phyloP scores from a whole-genome alignment of 2,888 invertebrate genomes.

The Papilio gigon region DNA sequence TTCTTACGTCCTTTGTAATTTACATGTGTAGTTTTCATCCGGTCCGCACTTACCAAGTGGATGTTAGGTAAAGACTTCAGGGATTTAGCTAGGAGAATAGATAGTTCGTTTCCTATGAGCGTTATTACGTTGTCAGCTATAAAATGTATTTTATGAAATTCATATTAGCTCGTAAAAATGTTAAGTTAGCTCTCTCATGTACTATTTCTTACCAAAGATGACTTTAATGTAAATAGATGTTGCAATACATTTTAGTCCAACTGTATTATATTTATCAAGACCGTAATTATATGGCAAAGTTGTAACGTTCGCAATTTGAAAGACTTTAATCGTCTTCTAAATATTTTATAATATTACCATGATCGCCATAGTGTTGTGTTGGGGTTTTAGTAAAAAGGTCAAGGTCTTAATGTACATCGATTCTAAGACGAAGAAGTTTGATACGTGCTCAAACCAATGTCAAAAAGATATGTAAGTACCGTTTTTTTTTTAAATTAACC shows the following conservation, averaged over 20 bases:
- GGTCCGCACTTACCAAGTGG: conserved; percentile 18
- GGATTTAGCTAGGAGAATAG: conserved; percentile 31
- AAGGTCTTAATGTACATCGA: too few species aligned
- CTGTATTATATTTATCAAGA: too few species aligned
- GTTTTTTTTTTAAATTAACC: too few species aligned
- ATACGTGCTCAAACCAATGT: not conserved
- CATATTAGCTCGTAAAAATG: conserved; percentile 4
- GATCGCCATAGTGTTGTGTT: too few species aligned
- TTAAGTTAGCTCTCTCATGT: not conserved
- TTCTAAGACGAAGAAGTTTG: too few species aligned
- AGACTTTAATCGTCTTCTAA: too few species aligned
- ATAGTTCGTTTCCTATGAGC: conserved; percentile 24
- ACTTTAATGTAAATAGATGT: not conserved
- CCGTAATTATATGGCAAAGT: too few species aligned
- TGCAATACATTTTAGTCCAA: too few species aligned
- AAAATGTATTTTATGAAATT: conserved; percentile 14
- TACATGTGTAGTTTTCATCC: conserved; percentile 27
- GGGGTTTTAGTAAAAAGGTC: too few species aligned
- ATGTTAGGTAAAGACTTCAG: conserved; percentile 30
- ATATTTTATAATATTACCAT: too few species aligned
- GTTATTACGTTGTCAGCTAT: conserved; percentile 3
- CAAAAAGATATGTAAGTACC: not conserved
- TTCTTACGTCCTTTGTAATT: conserved; percentile 19
- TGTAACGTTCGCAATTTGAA: too few species aligned
- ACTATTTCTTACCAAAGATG: not conserved